A percentile compares a stretch with the other conserved stretches of the same genome.
phyloP scores from a whole-genome alignment of 2,797 vertebrate genomes.

The Nannoperca obscura region DNA sequence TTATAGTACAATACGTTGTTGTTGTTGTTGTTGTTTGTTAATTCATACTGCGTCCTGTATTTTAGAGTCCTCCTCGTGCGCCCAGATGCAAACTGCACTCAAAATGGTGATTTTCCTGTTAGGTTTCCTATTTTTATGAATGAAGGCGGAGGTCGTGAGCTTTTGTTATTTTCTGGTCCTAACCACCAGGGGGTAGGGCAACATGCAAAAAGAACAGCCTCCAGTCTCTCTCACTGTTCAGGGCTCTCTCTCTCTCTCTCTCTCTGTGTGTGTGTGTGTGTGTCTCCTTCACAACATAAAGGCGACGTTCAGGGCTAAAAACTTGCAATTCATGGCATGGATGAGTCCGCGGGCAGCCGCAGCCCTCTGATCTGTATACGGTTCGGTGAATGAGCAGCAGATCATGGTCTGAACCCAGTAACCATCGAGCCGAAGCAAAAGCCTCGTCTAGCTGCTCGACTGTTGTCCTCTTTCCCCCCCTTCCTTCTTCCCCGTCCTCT shows the following conservation, averaged over 20 bases:
- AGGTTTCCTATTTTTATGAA: conserved; percentile 80
- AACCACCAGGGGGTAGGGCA: conserved; percentile 77
- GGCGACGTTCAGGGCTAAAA: conserved; percentile 66
- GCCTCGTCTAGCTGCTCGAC: conserved; percentile 36
- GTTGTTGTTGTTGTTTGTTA: neutral
- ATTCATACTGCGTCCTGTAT: neutral
- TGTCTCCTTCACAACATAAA: conserved; percentile 67
- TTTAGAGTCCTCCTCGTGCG: neutral
- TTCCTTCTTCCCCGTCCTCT: neutral
- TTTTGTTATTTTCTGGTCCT: conserved; percentile 27
- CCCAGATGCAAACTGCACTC: conserved; percentile 10
- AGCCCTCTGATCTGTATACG: conserved; percentile 27
- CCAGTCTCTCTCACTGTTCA: conserved; percentile 35
- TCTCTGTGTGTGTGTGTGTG: neutral
- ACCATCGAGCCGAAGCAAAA: conserved; percentile 48
- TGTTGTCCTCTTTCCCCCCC: neutral
- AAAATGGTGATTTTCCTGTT: conserved; percentile 55
- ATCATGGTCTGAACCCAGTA: conserved; percentile 40
- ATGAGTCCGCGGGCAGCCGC: conserved; percentile 50
- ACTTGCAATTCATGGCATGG: conserved; percentile 67
- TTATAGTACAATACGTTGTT: neutral
- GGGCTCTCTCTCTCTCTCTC: too few relatives aligned
- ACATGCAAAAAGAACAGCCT: conserved; percentile 45
- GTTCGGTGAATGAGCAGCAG: conserved; percentile 39
- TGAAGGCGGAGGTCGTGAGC: conserved; percentile 73